Conservation (phyloP, 2,888 invertebrate species). For the Corbicula japonica region DNA sequence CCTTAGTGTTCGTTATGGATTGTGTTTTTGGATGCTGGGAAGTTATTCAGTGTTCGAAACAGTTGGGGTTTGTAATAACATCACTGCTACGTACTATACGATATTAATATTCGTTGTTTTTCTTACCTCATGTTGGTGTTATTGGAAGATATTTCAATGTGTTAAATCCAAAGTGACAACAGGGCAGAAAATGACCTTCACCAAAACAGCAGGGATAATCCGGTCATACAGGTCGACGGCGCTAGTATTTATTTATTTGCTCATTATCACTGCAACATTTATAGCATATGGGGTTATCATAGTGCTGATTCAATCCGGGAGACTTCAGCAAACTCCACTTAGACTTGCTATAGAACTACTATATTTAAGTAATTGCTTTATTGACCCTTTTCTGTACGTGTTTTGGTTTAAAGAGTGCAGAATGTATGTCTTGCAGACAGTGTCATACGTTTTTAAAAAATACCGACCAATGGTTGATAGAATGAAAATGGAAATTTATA, state of each 20-base stretch:
- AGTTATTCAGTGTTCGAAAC: neutral
- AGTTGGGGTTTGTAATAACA: neutral
- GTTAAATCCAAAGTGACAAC: too few relatives aligned
- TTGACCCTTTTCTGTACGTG: slow-evolving; percentile 25
- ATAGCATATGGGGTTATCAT: slow-evolving; percentile 1
- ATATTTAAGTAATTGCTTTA: slow-evolving; percentile 14
- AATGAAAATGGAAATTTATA: slow-evolving; percentile 17
- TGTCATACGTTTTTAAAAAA: neutral
- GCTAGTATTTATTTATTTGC: slow-evolving; percentile 7
- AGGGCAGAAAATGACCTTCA: neutral
- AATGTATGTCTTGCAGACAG: neutral
- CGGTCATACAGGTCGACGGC: neutral
- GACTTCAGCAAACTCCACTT: neutral
- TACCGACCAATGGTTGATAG: neutral
- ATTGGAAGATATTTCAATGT: slow-evolving; percentile 6
- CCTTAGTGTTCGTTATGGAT: slow-evolving; percentile 5
- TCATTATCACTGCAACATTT: neutral
- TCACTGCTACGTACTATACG: neutral
- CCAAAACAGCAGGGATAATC: neutral
- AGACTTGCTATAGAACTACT: slow-evolving; percentile 1
- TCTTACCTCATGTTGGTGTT: neutral
- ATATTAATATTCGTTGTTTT: neutral
- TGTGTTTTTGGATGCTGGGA: neutral
- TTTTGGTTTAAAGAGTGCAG: slow-evolving; percentile 25
- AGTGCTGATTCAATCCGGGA: neutral